phyloP scores from a whole-genome alignment of 2,797 vertebrate genomes.

The Dromococcyx pavoninus region DNA sequence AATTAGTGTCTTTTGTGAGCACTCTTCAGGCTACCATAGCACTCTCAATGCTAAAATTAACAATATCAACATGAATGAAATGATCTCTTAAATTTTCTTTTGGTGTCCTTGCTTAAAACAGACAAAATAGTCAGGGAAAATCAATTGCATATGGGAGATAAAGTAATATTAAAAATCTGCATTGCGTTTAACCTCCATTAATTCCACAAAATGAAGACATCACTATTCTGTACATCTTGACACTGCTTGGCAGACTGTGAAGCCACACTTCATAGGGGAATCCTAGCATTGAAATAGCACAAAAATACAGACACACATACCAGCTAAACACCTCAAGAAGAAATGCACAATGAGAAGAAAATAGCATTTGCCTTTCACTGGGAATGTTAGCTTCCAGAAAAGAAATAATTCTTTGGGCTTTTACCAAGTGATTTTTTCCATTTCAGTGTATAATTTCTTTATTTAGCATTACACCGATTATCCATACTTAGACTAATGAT shows the following conservation, averaged over 20 bases:
- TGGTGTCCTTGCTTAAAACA: neutral
- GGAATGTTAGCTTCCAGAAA: constrained; percentile 30
- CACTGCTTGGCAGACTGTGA: neutral
- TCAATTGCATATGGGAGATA: neutral
- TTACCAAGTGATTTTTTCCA: constrained; percentile 57
- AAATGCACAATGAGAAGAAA: neutral
- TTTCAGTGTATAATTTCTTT: constrained; percentile 70
- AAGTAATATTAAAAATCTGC: neutral
- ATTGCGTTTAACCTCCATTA: neutral
- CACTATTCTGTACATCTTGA: neutral
- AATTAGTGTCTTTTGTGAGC: neutral
- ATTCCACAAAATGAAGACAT: neutral
- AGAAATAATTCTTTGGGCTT: constrained; percentile 48
- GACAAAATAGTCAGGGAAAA: neutral
- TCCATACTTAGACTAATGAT: constrained; percentile 71
- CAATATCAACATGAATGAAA: neutral
- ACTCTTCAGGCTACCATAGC: neutral
- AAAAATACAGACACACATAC: neutral
- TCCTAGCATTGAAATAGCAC: neutral
- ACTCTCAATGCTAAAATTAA: neutral
- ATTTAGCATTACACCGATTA: constrained; percentile 72
- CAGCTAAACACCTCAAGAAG: neutral
- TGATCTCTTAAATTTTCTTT: neutral
- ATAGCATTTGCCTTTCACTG: constrained; percentile 10
- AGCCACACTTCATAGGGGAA: neutral